These are phyloP conservation scores for Heliopora coerulea DNA, from an alignment of 92 coral and sea anemone genomes.

Conservation along the genomic window DNA sequence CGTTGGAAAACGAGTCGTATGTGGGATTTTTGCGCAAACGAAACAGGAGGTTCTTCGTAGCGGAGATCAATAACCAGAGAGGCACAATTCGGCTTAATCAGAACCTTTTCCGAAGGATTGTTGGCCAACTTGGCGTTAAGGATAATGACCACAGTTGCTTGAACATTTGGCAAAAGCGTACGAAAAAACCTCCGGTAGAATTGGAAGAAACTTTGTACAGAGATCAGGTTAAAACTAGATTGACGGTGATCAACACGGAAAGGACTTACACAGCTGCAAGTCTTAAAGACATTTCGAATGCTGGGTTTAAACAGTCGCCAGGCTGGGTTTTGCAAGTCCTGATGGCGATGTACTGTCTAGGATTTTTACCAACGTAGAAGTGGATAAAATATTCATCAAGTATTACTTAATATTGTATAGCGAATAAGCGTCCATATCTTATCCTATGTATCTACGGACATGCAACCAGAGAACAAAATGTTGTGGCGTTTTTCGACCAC, in stretches of 20 bases:
- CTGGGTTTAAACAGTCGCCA: background rate
- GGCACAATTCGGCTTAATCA: conserved; percentile 3
- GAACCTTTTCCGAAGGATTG: conserved; percentile 2
- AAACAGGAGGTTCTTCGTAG: conserved; percentile 11
- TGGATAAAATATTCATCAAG: conserved; percentile 8
- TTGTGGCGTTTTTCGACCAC: background rate
- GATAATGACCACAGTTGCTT: background rate
- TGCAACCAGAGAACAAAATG: background rate
- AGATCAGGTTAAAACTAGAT: background rate
- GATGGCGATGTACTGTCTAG: background rate
- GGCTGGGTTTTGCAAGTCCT: background rate
- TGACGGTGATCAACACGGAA: background rate
- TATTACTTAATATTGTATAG: background rate
- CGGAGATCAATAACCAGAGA: conserved; percentile 13
- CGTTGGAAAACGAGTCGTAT: conserved; percentile 75
- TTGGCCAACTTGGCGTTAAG: background rate
- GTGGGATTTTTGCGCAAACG: conserved; percentile 56
- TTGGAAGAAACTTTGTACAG: background rate
- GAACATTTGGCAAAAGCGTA: background rate
- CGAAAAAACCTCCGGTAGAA: background rate
- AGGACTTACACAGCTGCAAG: background rate
- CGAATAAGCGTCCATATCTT: background rate
- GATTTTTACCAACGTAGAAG: conserved; percentile 1
- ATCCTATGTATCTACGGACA: background rate
- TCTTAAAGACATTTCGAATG: background rate